Conservation (phyloP, 2,888 invertebrate species). For the Chymomyza fuscimana region DNA sequence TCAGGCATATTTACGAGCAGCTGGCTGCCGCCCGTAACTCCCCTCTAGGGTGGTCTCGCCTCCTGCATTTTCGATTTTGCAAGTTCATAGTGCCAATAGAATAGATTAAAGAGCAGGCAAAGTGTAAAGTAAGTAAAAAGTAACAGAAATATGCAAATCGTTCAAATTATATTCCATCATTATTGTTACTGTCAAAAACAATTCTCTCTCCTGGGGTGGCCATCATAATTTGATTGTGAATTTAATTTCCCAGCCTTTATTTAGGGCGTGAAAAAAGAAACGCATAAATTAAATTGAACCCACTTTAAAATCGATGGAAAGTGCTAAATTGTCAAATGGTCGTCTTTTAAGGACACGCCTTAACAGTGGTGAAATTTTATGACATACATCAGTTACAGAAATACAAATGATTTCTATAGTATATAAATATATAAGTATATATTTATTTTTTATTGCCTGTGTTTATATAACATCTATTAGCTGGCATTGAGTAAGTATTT, state of each 20-base stretch:
- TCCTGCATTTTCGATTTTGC: not conserved
- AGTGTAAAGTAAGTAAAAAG: not conserved
- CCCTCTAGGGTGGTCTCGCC: too few relatives aligned
- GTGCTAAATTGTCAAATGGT: not conserved
- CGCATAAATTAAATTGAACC: not conserved
- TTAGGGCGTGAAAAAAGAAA: not conserved
- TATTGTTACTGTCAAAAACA: not conserved
- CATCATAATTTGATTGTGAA: not conserved
- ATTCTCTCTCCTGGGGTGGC: not conserved
- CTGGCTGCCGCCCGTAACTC: not conserved
- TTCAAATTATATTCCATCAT: not conserved
- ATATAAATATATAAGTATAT: too few relatives aligned
- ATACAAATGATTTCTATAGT: not conserved
- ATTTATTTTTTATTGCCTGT: too few relatives aligned
- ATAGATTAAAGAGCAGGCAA: not conserved
- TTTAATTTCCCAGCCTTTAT: not conserved
- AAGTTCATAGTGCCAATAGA: too few relatives aligned
- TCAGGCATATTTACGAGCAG: constrained; percentile 48
- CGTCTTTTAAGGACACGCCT: not conserved
- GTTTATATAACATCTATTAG: too few relatives aligned
- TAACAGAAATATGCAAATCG: not conserved
- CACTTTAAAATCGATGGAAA: not conserved
- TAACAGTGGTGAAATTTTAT: not conserved
- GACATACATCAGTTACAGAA: not conserved
- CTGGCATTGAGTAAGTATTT: too few relatives aligned